Evolutionary conservation across 1,140 invertebrate genomes (phyloP), one percentile per base, ranked within the genome.

Genomic region (Helicoverpa zea): DNA sequence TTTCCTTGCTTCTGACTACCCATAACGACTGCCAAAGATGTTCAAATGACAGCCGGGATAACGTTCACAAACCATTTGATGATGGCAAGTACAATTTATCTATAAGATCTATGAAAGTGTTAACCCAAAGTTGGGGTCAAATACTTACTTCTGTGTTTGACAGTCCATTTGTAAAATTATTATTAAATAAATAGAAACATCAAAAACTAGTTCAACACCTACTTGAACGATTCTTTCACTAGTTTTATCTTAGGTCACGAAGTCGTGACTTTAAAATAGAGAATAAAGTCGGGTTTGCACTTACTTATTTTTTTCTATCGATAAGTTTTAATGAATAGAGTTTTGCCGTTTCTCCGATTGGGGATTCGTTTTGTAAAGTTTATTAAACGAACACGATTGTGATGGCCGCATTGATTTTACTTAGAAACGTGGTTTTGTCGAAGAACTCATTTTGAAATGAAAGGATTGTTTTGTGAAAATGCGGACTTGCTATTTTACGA

Each of bases 201-300:
- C 30, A 63, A 29, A 47, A 13, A 56, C 10, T 72, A 12, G 10
- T 70, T 30, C 51, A 29, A 59, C 51, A 66, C 75, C 29, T 78
- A 54, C 18, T 66, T 23, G 29, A 49, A 43, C 43, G 61, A 43
- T 54, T 79, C 64, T 58, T 79, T 79, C 63, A 70, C 77, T 29
- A 30, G 54, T 43, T 58, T 80, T 61, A 80, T 61, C 72, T 75
- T 13, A 52, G 54, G 10, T 80, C 78, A 80, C 78, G 78, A 80
- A 52, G n/a, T 80, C 78, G 78, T 80, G 78, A 80, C 78, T 80
- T 29, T 61, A 47, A 73, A 80, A 80, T 80, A 54, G 78, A 64
- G 73, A 79, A 73, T 47, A 43, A 56, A 30, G 56, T 0, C 12
- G 54, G 0, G 10, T 59, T 16, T 9, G 52, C 66, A 47, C 10